Conservation (phyloP, 1,140 invertebrate species). For the Zaprionus tsacasi region DNA sequence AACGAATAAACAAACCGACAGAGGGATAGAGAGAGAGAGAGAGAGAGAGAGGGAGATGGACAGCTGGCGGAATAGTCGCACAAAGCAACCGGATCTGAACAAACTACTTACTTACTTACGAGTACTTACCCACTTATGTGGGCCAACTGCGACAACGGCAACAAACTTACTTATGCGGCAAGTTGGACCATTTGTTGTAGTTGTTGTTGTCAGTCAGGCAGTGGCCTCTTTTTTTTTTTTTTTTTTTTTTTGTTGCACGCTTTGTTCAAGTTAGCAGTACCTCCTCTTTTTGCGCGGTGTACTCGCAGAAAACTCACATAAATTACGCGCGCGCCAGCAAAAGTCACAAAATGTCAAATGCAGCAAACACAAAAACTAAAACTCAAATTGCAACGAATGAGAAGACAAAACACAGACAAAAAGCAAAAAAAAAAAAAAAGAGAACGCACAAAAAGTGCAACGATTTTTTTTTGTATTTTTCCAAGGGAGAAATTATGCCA, state of each 20-base stretch:
- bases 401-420: constrained; percentile 18
- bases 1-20: constrained; percentile 1
- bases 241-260: constrained; percentile 55
- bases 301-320: constrained; percentile 74
- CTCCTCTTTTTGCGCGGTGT: constrained; percentile 27
- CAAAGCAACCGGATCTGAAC: constrained; percentile 27
- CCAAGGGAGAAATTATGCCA: constrained; percentile 35
- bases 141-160: constrained; percentile 37
- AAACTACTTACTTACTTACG: constrained; percentile 60
- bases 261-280: constrained; percentile 50
- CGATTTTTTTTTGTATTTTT: constrained; percentile 12
- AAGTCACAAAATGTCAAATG: constrained; percentile 81
- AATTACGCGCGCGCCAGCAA: constrained; percentile 72
- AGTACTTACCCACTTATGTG: constrained; percentile 72
- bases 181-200: constrained; percentile 50
- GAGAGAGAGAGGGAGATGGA: not conserved
- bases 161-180: constrained; percentile 71
- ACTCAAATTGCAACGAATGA: constrained; percentile 58
- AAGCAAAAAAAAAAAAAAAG: constrained; percentile 19
- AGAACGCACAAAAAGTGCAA: constrained; percentile 13
- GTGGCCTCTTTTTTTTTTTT: constrained; percentile 49
- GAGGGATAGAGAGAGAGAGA: not conserved
- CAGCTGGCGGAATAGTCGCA: constrained; percentile 4
- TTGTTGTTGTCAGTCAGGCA: constrained; percentile 44
- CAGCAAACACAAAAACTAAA: constrained; percentile 57